Conservation (phyloP, 1,140 invertebrate genomes). For the Tetranychus cinnabarinus region DNA sequence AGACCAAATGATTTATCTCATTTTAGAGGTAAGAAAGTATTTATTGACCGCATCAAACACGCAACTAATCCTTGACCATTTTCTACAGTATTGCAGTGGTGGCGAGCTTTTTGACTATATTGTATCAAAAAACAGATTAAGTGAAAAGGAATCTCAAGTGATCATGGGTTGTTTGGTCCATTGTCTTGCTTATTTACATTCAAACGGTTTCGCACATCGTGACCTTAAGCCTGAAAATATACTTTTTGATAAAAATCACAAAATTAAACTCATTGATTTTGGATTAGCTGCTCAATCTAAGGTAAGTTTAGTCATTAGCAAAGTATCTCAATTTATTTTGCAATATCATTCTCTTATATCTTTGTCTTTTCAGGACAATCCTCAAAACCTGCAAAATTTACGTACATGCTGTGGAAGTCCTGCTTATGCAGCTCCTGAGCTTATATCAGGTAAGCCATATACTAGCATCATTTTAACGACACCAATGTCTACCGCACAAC, state of each 20-base stretch:
- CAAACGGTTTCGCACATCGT: constrained; percentile 46
- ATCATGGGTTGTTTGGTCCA: constrained; percentile 35
- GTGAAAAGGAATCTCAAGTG: constrained; percentile 44
- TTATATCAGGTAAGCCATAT: constrained; percentile 24
- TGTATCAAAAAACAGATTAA: constrained; percentile 40
- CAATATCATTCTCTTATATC: neutral
- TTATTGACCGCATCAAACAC: too few species aligned
- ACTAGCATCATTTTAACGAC: neutral
- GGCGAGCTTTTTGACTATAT: constrained; percentile 69
- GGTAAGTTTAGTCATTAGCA: neutral
- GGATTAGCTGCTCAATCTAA: constrained; percentile 31
- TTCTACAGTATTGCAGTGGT: constrained; percentile 40
- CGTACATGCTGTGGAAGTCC: constrained; percentile 57
- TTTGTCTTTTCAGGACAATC: neutral
- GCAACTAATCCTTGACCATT: constrained; percentile 1
- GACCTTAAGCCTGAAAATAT: constrained; percentile 71
- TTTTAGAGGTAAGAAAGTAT: constrained; percentile 34
- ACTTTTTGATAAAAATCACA: constrained; percentile 47
- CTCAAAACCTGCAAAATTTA: constrained; percentile 17
- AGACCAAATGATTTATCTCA: constrained; percentile 37
- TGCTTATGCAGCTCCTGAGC: constrained; percentile 44
- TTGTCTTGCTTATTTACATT: constrained; percentile 43
- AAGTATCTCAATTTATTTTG: neutral
- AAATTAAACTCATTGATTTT: constrained; percentile 70
- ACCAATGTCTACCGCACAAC: neutral